Percentiles rank a stretch among this genome's conserved stretches.
Conservation (phyloP, 2,888 invertebrate species). For the Syrphus vitripennis region DNA sequence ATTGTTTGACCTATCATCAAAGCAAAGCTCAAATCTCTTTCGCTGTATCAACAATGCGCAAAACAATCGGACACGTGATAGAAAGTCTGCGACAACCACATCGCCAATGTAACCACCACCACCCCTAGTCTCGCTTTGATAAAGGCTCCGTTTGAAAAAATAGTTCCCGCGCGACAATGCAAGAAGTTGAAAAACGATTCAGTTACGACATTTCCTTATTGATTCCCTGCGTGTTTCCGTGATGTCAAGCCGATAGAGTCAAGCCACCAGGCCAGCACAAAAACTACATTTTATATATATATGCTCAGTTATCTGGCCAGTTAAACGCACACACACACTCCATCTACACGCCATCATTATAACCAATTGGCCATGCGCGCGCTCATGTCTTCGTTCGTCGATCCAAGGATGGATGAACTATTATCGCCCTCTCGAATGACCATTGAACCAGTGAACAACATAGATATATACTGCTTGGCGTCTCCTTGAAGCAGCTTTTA, state of each 20-base stretch:
- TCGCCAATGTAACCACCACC: background rate
- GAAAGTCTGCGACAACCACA: conserved; percentile 44
- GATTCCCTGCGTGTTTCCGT: conserved; percentile 70
- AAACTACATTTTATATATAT: conserved; percentile 8
- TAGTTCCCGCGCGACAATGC: conserved; percentile 15
- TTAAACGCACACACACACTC: conserved; percentile 37
- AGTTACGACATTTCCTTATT: conserved; percentile 68
- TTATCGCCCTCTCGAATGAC: conserved; percentile 71
- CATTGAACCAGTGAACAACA: conserved; percentile 67
- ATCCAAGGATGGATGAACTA: conserved; percentile 67
- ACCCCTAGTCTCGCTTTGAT: background rate
- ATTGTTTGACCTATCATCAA: conserved; percentile 4
- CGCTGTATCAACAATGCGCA: conserved; percentile 1
- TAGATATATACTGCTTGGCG: conserved; percentile 48
- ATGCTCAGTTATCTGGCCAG: background rate
- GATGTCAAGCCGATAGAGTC: conserved; percentile 60
- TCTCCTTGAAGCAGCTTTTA: conserved; percentile 62
- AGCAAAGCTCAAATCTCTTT: conserved; percentile 2
- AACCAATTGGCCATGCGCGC: conserved; percentile 63
- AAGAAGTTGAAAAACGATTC: conserved; percentile 62
- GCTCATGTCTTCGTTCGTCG: conserved; percentile 52
- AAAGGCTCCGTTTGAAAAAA: background rate
- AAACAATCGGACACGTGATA: conserved; percentile 41
- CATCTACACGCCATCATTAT: conserved; percentile 61
- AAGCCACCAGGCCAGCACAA: background rate